Conservation (phyloP, 2,888 invertebrate genomes). For the Pseudanteris insignis region DNA sequence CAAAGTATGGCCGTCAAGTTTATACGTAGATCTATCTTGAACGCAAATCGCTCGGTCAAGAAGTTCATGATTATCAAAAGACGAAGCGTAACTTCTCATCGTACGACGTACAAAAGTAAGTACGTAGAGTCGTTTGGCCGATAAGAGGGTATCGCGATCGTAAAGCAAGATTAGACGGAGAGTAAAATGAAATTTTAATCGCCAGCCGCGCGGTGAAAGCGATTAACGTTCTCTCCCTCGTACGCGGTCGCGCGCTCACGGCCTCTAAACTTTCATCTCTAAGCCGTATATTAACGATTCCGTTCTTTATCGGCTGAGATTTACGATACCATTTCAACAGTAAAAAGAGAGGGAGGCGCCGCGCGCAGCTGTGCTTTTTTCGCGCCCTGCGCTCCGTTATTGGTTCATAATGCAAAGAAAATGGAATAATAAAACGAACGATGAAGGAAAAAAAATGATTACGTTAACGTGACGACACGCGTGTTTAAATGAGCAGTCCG, state of each 20-base stretch:
- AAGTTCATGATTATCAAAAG: constrained; percentile 45
- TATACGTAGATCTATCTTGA: constrained; percentile 42
- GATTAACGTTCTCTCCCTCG: constrained; percentile 32
- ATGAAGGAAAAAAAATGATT: too few relatives aligned
- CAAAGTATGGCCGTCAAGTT: constrained; percentile 44
- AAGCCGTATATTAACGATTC: constrained; percentile 35
- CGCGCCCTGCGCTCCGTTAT: too few relatives aligned
- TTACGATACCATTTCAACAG: too few relatives aligned
- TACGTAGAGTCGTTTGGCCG: constrained; percentile 45
- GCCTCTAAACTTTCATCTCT: constrained; percentile 30
- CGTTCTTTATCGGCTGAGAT: constrained; percentile 19
- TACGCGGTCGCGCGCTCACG: not conserved
- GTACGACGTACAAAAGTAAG: constrained; percentile 46
- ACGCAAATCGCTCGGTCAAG: constrained; percentile 44
- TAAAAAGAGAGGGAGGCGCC: too few relatives aligned
- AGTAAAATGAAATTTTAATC: constrained; percentile 47
- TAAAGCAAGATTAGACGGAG: constrained; percentile 46
- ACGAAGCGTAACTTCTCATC: constrained; percentile 45
- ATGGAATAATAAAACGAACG: too few relatives aligned
- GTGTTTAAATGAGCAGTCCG: constrained; percentile 51
- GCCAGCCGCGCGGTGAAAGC: constrained; percentile 41
- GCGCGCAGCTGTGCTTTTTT: too few relatives aligned
- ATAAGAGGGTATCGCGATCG: constrained; percentile 46
- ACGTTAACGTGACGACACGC: constrained; percentile 57
- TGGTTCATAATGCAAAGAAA: too few relatives aligned